phyloP scores from a whole-genome alignment of 2,888 invertebrate species.

The Oeneis ivallda region DNA sequence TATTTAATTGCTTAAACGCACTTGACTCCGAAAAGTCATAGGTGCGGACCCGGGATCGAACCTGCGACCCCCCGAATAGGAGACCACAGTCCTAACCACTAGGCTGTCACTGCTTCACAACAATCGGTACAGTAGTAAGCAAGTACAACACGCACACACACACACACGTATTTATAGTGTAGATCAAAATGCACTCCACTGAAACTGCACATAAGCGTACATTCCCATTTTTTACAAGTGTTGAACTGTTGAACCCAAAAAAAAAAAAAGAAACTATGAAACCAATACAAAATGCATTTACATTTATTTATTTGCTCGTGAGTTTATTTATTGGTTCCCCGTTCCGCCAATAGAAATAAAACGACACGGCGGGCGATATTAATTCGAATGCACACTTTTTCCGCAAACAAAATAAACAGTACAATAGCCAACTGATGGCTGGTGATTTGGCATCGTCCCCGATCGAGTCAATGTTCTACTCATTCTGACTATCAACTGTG shows the following conservation, averaged over 20 bases:
- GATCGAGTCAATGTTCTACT: constrained; percentile 43
- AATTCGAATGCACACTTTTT: constrained; percentile 33
- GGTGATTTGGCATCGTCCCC: constrained; percentile 49
- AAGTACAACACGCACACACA: no score
- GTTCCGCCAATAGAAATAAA: constrained; percentile 25
- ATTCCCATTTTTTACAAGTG: background rate
- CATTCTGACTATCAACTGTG: constrained; percentile 46
- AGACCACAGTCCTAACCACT: no score
- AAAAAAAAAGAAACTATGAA: constrained; percentile 18
- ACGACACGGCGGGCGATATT: constrained; percentile 23
- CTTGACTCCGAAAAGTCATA: no score
- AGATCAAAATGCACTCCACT: no score
- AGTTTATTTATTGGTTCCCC: constrained; percentile 12
- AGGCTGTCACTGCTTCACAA: no score
- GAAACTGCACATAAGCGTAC: background rate
- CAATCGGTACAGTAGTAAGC: no score
- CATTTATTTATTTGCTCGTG: constrained; percentile 4
- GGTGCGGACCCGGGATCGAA: no score
- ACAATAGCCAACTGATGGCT: constrained; percentile 44
- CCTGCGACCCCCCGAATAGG: no score
- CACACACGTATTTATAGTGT: no score
- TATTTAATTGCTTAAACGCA: no score
- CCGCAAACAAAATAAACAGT: constrained; percentile 42
- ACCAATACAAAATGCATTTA: constrained; percentile 14
- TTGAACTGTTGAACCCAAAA: constrained; percentile 4